Percentiles rank a stretch among this genome's conserved stretches.
Evolutionary conservation across 1,140 invertebrate species (phyloP).

Genomic region (Halesus radiatus): DNA sequence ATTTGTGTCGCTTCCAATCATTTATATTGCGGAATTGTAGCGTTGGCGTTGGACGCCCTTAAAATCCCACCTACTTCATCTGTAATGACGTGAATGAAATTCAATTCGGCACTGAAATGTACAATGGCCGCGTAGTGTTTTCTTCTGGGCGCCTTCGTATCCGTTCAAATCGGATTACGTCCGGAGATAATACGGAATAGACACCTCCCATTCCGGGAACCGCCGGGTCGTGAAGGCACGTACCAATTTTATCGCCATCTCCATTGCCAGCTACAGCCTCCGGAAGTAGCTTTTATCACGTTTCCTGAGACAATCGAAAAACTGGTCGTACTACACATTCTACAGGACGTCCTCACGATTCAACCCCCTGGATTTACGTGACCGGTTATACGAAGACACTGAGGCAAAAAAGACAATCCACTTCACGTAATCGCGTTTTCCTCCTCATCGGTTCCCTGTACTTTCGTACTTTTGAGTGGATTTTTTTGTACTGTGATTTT

Average conservation of each 20-base stretch:
- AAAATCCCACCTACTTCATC: conserved; percentile 11
- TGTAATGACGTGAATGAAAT: conserved; percentile 25
- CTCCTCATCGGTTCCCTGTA: no score
- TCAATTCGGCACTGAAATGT: conserved; percentile 35
- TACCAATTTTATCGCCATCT: conserved; percentile 57
- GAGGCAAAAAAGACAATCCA: not conserved
- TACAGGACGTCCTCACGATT: not conserved
- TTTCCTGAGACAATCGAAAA: conserved; percentile 55
- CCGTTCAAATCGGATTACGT: conserved; percentile 54
- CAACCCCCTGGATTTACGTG: not conserved
- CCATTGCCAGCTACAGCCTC: conserved; percentile 45
- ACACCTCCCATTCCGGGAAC: conserved; percentile 42
- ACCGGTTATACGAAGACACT: not conserved
- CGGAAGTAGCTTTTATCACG: conserved; percentile 56
- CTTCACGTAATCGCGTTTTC: no score
- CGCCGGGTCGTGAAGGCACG: conserved; percentile 50
- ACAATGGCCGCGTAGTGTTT: conserved; percentile 32
- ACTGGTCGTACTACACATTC: conserved; percentile 35
- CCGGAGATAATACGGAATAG: conserved; percentile 50
- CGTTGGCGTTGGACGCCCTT: not conserved
- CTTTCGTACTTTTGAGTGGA: no score
- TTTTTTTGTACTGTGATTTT: no score
- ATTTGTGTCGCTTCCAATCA: no score
- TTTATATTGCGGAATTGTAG: no score
- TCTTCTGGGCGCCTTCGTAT: conserved; percentile 37